These are phyloP conservation scores for Limnothrissa miodon DNA, from an alignment of 2,113 vertebrate genomes.

Conservation along the genomic window DNA sequence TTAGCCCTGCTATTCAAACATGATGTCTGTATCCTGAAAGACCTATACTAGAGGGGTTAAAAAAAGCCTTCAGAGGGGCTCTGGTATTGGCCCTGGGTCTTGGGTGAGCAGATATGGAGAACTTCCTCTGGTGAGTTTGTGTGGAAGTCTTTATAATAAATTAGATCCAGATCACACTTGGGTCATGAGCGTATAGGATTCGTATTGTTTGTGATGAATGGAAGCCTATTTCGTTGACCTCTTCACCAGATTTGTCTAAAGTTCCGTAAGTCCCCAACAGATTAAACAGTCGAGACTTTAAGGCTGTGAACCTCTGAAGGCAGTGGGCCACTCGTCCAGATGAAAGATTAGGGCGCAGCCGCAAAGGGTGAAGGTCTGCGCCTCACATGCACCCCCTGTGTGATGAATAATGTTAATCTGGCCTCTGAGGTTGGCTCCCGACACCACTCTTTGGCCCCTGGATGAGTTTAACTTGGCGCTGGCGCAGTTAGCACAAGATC, in stretches of 20 bases:
- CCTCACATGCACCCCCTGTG: background rate
- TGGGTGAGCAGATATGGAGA: background rate
- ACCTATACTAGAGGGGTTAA: background rate
- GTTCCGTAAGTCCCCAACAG: background rate
- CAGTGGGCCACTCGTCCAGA: background rate
- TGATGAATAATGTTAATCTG: conserved; percentile 12
- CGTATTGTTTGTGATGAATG: background rate
- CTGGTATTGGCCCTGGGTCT: background rate
- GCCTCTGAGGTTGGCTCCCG: background rate
- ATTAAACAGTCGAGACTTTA: background rate
- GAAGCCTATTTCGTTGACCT: background rate
- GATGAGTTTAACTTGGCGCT: conserved; percentile 22
- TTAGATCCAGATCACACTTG: background rate
- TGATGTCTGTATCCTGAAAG: conserved; percentile 46
- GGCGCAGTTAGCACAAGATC: conserved; percentile 5
- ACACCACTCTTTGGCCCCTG: background rate
- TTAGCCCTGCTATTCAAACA: conserved; percentile 38
- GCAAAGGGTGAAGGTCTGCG: background rate
- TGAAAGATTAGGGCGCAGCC: background rate
- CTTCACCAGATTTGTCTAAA: background rate
- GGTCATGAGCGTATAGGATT: background rate
- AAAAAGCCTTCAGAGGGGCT: background rate
- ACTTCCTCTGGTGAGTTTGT: background rate
- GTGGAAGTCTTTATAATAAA: background rate
- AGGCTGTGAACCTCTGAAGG: background rate